Evolutionary conservation across 1,140 invertebrate genomes (phyloP), one percentile per base, ranked within the genome.

Genomic region (Papilio glaucus): DNA sequence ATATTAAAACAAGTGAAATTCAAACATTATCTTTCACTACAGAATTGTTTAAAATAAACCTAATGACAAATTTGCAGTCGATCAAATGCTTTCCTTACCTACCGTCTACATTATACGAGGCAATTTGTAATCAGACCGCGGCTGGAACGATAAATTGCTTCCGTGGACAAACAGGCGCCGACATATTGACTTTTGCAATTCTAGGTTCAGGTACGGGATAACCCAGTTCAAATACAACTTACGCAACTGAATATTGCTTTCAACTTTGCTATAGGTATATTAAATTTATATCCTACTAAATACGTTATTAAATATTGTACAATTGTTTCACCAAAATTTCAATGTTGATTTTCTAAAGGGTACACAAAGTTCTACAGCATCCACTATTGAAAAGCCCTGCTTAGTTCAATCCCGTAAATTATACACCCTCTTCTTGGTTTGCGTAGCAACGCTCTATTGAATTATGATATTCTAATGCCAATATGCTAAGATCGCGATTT

Each of bases 171-270:
- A 73, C 72, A 73, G 65, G 65, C 53, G 26, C 53, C 29, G 53
- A 65, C 37, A 53, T 69, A 73, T 73, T 73, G 72, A 67, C 67
- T 73, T 65, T 70, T 73, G 63, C 72, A 42, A 62, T 53, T 67
- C 57, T 8, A 60, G 21, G 38, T 15, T 33, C 15, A 73, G 72
- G 38, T 49, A 29, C 18, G 15, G 49, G 72, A 69, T 62, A 65
- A 12, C 18, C 15, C 60, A 61, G 26, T 61, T 26, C n/a, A 33
- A 61, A 61, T 61, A 61, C n/a, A 61, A 61, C 29, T 61, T 37
- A 61, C 60, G 49, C 49, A 57, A 24, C 24, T 24, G 29, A 33
- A 33, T 33, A 33, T 33, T 33, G 29, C 29, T 33, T 6, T 3
- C 49, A 57, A 24, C 24, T 24, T 57, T 57, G 10, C 21, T 57